These are phyloP conservation scores for Cuculus canorus DNA, from an alignment of 2,797 vertebrate genomes.

Conservation along the genomic window DNA sequence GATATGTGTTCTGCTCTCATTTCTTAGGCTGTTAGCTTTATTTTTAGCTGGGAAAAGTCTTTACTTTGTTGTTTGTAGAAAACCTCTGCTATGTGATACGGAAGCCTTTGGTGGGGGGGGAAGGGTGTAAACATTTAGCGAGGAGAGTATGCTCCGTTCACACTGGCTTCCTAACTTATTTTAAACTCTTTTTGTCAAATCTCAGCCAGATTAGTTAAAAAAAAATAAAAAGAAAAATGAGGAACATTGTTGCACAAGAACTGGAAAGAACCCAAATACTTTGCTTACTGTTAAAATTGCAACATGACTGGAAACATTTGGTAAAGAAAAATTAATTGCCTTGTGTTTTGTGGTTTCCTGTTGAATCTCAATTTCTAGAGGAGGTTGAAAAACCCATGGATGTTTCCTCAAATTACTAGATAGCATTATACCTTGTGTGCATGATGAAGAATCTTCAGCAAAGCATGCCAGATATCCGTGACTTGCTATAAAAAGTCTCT, in stretches of 20 bases:
- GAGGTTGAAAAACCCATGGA: conserved; percentile 49
- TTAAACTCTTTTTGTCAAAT: conserved; percentile 25
- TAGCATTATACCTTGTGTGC: conserved; percentile 56
- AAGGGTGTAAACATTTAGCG: not conserved
- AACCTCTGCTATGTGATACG: not conserved
- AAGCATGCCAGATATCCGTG: not conserved
- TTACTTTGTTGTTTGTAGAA: conserved; percentile 20
- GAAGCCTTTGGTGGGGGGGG: not conserved
- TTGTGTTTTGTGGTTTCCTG: conserved; percentile 67
- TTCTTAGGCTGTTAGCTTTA: not conserved
- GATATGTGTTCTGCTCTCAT: conserved; percentile 34
- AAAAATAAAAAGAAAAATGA: conserved; percentile 41
- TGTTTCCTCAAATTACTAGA: conserved; percentile 71
- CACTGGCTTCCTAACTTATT: conserved; percentile 15
- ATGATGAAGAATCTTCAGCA: conserved; percentile 27
- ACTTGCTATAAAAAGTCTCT: conserved; percentile 29
- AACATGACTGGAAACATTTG: conserved; percentile 58
- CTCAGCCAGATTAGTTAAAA: conserved; percentile 32
- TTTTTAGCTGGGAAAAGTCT: conserved; percentile 54
- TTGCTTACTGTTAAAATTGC: conserved; percentile 70
- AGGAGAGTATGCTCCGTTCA: not conserved
- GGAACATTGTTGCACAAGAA: conserved; percentile 54
- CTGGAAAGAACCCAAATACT: conserved; percentile 39
- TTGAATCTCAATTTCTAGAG: conserved; percentile 60
- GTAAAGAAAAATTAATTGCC: conserved; percentile 65